Percentiles rank a stretch among this genome's conserved stretches.
Conservation (phyloP, 2,888 invertebrate species). For the Cepaea hortensis region DNA sequence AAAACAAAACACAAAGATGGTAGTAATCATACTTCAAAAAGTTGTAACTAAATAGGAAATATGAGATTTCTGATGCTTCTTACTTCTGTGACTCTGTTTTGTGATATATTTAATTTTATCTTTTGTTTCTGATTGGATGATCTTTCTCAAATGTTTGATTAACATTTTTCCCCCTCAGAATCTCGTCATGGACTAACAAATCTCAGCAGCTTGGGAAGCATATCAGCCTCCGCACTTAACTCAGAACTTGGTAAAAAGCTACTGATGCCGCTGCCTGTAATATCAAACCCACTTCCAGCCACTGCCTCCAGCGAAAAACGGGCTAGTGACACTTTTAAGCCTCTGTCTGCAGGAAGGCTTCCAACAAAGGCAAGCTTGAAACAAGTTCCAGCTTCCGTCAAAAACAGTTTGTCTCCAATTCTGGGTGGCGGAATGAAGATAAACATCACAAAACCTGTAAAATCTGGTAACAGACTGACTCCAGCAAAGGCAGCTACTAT, state of each 20-base stretch:
- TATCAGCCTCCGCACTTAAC: conserved; percentile 48
- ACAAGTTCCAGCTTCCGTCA: conserved; percentile 61
- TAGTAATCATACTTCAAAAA: too few species aligned
- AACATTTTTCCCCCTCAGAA: conserved; percentile 43
- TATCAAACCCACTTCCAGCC: conserved; percentile 25
- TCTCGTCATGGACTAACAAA: conserved; percentile 53
- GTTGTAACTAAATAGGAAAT: too few species aligned
- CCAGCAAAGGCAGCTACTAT: conserved; percentile 53
- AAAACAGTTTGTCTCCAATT: conserved; percentile 17
- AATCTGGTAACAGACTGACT: conserved; percentile 51
- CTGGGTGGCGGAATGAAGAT: conserved; percentile 55
- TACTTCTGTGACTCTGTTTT: too few species aligned
- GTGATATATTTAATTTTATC: too few species aligned
- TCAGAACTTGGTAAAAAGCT: conserved; percentile 53
- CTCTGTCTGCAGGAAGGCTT: conserved; percentile 36
- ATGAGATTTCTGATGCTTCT: too few species aligned
- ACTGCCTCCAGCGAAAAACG: conserved; percentile 9
- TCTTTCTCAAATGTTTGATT: too few species aligned
- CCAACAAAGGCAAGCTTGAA: conserved; percentile 68
- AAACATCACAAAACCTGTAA: conserved; percentile 53
- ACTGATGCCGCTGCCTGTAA: conserved; percentile 45
- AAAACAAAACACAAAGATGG: too few species aligned
- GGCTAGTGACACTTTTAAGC: conserved; percentile 30
- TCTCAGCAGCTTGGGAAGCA: conserved; percentile 39
- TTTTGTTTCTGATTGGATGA: background rate